A percentile compares a stretch with the other conserved stretches of the same genome.
Conservation (phyloP, 2,113 vertebrate genomes). For the Sitta europaea region DNA sequence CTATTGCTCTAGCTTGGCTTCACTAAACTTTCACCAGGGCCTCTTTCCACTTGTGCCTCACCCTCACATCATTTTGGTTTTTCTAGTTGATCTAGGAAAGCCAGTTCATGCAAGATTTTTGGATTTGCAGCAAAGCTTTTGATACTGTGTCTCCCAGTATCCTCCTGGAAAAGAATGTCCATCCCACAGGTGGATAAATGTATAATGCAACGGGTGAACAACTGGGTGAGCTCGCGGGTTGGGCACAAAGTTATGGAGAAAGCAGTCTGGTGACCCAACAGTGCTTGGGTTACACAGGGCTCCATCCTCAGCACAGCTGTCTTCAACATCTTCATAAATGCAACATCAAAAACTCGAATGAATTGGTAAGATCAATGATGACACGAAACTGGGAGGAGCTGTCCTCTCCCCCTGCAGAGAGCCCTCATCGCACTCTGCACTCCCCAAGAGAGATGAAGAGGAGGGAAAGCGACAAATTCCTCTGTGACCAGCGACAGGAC, state of each 20-base stretch:
- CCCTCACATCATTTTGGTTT: not conserved
- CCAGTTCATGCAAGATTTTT: not conserved
- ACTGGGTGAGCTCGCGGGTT: rapidly evolving
- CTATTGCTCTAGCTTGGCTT: not conserved
- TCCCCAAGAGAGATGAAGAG: not conserved
- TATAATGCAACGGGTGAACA: not conserved
- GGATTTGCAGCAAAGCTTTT: not conserved
- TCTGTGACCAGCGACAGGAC: no score
- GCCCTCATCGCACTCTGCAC: not conserved
- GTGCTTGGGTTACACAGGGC: not conserved
- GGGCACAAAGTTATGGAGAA: rapidly evolving
- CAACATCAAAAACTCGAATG: no score
- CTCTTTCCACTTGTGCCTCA: not conserved
- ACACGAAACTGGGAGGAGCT: not conserved
- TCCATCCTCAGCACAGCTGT: not conserved
- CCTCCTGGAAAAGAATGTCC: not conserved
- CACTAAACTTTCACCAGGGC: not conserved
- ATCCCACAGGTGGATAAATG: rapidly evolving
- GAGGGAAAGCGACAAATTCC: not conserved
- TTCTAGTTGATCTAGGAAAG: not conserved
- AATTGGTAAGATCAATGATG: not conserved
- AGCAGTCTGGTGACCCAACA: no score
- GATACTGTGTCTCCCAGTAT: not conserved
- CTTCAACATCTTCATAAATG: not conserved
- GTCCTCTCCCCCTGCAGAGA: not conserved